Evolutionary conservation across 2,113 vertebrate species (phyloP).

Genomic region (Erythrocercus mccallii): DNA sequence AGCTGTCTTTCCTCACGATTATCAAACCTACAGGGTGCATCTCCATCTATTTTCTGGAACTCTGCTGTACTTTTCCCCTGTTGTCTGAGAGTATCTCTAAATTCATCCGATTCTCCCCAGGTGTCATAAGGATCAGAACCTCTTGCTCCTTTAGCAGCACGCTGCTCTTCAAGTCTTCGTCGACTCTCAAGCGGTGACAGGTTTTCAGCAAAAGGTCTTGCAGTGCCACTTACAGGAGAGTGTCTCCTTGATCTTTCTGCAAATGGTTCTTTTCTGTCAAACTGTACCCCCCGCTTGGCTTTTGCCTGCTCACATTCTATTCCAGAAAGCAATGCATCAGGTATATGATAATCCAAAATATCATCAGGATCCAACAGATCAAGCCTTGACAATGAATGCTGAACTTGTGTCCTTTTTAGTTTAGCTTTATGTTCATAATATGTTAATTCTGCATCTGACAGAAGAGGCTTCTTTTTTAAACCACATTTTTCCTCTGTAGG

Average conservation of each 20-base stretch:
- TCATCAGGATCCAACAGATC: conserved; percentile 77
- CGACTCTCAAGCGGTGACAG: conserved; percentile 72
- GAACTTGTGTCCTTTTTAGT: conserved; percentile 91
- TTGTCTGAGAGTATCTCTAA: conserved; percentile 70
- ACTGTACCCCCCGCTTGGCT: conserved; percentile 72
- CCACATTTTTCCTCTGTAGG: conserved; percentile 76
- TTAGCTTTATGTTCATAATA: conserved; percentile 97
- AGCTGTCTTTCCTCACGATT: conserved; percentile 47
- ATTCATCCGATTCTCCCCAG: conserved; percentile 29
- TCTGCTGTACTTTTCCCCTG: conserved; percentile 58
- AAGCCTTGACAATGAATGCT: conserved; percentile 81
- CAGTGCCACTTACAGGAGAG: conserved; percentile 76
- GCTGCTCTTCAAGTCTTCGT: conserved; percentile 77
- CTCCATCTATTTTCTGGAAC: conserved; percentile 70
- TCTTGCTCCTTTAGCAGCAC: conserved; percentile 74
- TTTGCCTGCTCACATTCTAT: conserved; percentile 79
- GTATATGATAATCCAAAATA: conserved; percentile 76
- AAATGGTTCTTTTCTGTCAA: conserved; percentile 78
- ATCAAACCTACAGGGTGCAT: conserved; percentile 66
- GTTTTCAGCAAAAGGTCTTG: conserved; percentile 73
- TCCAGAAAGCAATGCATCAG: conserved; percentile 75
- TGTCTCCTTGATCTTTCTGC: conserved; percentile 75
- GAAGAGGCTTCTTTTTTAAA: conserved; percentile 82
- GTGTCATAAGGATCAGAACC: conserved; percentile 54
- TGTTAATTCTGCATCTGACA: conserved; percentile 84